These are phyloP conservation scores for Peromyscus melanophrys DNA, from an alignment of 2,797 vertebrate genomes.

Conservation along the genomic window DNA sequence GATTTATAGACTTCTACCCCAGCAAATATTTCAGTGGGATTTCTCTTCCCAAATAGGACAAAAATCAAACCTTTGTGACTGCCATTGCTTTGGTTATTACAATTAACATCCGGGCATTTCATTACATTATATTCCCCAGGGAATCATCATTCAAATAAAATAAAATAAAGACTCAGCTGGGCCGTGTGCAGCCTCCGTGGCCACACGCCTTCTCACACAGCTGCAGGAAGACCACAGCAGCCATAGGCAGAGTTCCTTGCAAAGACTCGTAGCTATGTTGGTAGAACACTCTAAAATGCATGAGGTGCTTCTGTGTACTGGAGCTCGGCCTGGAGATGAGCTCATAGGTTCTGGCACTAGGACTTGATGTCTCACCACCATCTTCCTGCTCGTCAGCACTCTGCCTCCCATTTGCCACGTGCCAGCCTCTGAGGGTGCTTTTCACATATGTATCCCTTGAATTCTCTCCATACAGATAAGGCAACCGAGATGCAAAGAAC, in stretches of 20 bases:
- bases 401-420: neutral
- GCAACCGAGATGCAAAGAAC: slow-evolving; percentile 2
- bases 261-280: neutral
- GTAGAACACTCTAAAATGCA: neutral
- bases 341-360: neutral
- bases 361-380: fast-evolving
- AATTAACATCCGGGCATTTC: neutral
- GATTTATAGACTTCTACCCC: neutral
- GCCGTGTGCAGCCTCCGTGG: neutral
- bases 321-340: no score
- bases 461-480: neutral
- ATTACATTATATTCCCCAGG: neutral
- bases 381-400: fast-evolving
- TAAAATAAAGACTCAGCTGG: neutral
- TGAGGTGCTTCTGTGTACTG: neutral
- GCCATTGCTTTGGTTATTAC: neutral
- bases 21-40: neutral
- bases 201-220: neutral
- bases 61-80: neutral
- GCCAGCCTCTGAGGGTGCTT: neutral
- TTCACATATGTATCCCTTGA: neutral
- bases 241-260: neutral
- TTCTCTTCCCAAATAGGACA: neutral
- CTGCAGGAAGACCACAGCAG: neutral
- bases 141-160: neutral